A percentile compares a stretch with the other conserved stretches of the same genome.
Conservation (phyloP, 2,113 vertebrate genomes). For the Peromyscus californicus region DNA sequence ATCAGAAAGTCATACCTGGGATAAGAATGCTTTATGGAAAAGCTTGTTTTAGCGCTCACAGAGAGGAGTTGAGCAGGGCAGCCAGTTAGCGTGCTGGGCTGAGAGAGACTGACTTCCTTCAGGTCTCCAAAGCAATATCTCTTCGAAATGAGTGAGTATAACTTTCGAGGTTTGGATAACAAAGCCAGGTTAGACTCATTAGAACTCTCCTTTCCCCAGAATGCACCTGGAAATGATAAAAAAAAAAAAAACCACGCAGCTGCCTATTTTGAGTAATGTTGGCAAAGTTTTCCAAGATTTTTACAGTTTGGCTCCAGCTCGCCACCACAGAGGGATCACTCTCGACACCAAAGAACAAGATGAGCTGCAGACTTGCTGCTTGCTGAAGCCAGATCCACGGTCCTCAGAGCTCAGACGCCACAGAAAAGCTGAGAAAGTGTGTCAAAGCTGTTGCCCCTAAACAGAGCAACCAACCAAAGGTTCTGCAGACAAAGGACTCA, state of each 20-base stretch:
- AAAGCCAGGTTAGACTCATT: constrained; percentile 29
- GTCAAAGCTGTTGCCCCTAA: background rate
- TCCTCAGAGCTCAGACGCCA: background rate
- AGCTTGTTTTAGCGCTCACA: fast-evolving
- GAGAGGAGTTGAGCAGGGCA: background rate
- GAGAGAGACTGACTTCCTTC: background rate
- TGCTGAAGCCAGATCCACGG: background rate
- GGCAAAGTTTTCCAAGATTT: constrained; percentile 74
- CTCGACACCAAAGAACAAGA: constrained; percentile 60
- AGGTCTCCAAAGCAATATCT: constrained; percentile 6
- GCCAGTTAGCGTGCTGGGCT: fast-evolving
- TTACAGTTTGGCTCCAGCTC: constrained; percentile 48
- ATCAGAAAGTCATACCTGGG: background rate
- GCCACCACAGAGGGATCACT: constrained; percentile 48
- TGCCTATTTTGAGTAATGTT: constrained; percentile 69
- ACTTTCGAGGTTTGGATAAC: background rate
- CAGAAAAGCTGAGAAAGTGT: background rate
- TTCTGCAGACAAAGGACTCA: background rate
- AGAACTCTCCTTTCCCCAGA: constrained; percentile 55
- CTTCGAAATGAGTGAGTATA: background rate
- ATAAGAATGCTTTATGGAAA: background rate
- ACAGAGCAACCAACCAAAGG: background rate
- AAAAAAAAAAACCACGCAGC: constrained; percentile 67
- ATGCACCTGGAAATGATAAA: constrained; percentile 77
- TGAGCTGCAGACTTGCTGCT: background rate